Percentiles rank a stretch among this genome's conserved stretches.
These are phyloP conservation scores for Choreutis nemorana DNA, from an alignment of 2,888 invertebrate genomes.

Conservation along the genomic window DNA sequence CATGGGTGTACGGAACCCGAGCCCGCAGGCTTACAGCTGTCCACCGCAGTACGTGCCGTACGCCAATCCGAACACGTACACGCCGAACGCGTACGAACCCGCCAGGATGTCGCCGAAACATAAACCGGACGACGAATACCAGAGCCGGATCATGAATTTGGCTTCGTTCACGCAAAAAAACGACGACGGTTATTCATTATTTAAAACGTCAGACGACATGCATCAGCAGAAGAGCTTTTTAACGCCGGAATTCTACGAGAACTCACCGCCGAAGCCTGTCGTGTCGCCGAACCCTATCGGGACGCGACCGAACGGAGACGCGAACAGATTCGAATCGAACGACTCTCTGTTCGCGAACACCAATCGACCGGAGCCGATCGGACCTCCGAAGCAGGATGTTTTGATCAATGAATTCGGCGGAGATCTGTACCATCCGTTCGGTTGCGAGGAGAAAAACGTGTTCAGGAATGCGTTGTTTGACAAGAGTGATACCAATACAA, in stretches of 20 bases:
- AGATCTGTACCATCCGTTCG: conserved; percentile 47
- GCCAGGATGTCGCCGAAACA: conserved; percentile 15
- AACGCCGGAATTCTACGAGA: conserved; percentile 36
- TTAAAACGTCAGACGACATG: conserved; percentile 37
- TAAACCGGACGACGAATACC: conserved; percentile 27
- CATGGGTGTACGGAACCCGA: conserved; percentile 28
- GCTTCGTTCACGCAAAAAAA: conserved; percentile 56
- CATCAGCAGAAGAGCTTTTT: conserved; percentile 37
- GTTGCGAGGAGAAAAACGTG: conserved; percentile 43
- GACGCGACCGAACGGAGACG: conserved; percentile 29
- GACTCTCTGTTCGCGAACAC: conserved; percentile 38
- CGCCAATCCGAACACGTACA: conserved; percentile 34
- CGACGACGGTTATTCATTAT: conserved; percentile 54
- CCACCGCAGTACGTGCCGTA: conserved; percentile 37
- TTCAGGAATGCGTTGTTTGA: conserved; percentile 50
- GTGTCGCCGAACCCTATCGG: conserved; percentile 55
- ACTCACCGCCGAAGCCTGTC: conserved; percentile 31
- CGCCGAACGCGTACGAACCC: conserved; percentile 15
- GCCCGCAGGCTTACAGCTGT: conserved; percentile 25
- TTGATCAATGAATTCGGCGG: conserved; percentile 18
- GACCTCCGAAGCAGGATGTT: conserved; percentile 27
- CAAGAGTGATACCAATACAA: conserved; percentile 21
- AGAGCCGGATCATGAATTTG: conserved; percentile 42
- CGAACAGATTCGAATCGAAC: conserved; percentile 23
- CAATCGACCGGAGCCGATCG: conserved; percentile 47